A percentile compares a stretch with the other conserved stretches of the same genome.
These are phyloP conservation scores for Drosophila barbarae DNA, from an alignment of 2,888 invertebrate genomes.

Conservation along the genomic window DNA sequence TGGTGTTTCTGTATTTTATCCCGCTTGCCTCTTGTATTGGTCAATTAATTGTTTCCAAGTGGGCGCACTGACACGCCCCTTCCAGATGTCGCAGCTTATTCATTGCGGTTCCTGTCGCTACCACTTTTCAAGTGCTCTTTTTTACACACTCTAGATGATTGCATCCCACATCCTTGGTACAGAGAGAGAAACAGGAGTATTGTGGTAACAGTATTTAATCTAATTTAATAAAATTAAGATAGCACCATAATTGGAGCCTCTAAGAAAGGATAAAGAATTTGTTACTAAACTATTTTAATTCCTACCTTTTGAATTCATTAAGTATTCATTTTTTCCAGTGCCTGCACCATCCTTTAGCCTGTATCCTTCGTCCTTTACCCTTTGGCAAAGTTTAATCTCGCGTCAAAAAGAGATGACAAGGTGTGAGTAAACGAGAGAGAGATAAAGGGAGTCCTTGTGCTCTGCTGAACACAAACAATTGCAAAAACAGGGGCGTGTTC, in stretches of 20 bases:
- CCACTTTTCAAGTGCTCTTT: constrained; percentile 22
- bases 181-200: not conserved
- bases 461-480: constrained; percentile 60
- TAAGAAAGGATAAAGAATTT: too few relatives aligned
- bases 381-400: constrained; percentile 50
- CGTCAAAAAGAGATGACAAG: constrained; percentile 45
- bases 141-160: constrained; percentile 65
- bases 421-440: constrained; percentile 1
- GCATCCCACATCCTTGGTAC: constrained; percentile 33
- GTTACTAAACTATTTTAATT: too few relatives aligned
- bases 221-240: too few relatives aligned
- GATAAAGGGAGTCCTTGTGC: constrained; percentile 50
- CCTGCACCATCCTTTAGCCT: not conserved
- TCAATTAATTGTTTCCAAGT: constrained; percentile 38
- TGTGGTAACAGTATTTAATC: too few relatives aligned
- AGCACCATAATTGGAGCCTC: too few relatives aligned
- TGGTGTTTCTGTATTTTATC: not conserved
- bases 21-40: constrained; percentile 1
- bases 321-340: not conserved
- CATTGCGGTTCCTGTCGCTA: constrained; percentile 32
- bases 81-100: constrained; percentile 28
- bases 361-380: constrained; percentile 12
- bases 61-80: constrained; percentile 31
- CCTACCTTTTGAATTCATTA: not conserved
- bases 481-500: constrained; percentile 30